These are phyloP conservation scores for Aplochiton taeniatus DNA, from an alignment of 2,797 vertebrate species.

Conservation along the genomic window DNA sequence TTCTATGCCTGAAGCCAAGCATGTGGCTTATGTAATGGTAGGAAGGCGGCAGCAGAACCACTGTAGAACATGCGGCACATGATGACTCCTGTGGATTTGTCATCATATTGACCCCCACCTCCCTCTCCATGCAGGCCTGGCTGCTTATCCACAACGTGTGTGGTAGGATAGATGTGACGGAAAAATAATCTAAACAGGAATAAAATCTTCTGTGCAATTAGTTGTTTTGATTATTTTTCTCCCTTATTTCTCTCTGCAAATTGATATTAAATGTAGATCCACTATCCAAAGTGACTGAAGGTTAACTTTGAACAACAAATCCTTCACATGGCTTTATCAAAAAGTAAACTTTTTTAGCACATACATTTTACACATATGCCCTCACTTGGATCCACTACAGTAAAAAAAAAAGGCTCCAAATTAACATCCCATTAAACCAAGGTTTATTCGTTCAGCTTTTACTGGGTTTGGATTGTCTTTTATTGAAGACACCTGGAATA, in stretches of 20 bases:
- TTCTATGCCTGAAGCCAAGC: constrained; percentile 64
- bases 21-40: constrained; percentile 63
- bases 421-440: too few relatives aligned
- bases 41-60: constrained; percentile 10
- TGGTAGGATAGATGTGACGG: too few relatives aligned
- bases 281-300: too few relatives aligned
- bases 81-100: constrained; percentile 45
- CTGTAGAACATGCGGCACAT: constrained; percentile 42
- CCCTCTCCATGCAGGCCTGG: constrained; percentile 3
- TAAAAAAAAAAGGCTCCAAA: constrained; percentile 19
- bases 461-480: too few relatives aligned
- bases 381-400: constrained; percentile 6
- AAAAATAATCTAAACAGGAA: too few relatives aligned
- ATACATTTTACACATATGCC: constrained; percentile 4
- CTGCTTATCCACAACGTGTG: not conserved
- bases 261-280: too few relatives aligned
- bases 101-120: constrained; percentile 18
- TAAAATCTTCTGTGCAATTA: too few relatives aligned
- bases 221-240: too few relatives aligned
- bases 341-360: not conserved
- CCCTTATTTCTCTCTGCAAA: too few relatives aligned
- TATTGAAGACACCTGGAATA: constrained; percentile 23
- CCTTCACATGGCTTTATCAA: too few relatives aligned
- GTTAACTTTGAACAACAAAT: too few relatives aligned
- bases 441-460: too few relatives aligned